Conservation (phyloP, 1,140 invertebrate species). For the Brachionus angularis region DNA sequence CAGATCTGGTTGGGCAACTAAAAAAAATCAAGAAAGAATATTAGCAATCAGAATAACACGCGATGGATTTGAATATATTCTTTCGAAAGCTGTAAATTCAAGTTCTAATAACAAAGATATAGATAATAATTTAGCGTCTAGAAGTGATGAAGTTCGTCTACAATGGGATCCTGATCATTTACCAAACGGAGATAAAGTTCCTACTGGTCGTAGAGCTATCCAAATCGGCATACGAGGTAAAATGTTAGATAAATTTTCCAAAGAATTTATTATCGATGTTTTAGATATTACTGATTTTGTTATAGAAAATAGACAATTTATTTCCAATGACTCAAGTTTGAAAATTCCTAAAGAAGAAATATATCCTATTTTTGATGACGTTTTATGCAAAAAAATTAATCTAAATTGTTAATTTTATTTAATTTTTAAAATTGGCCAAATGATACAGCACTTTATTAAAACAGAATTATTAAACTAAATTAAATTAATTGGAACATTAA, state of each 20-base stretch:
- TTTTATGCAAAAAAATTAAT: no score
- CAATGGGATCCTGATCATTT: constrained; percentile 57
- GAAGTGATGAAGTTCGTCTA: constrained; percentile 48
- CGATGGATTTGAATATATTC: constrained; percentile 50
- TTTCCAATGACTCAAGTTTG: no score
- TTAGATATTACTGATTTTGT: constrained; percentile 52
- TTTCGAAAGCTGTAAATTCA: constrained; percentile 47
- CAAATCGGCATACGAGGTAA: constrained; percentile 53
- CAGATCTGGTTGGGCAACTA: constrained; percentile 53
- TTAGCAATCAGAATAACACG: constrained; percentile 50
- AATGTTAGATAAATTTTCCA: constrained; percentile 48
- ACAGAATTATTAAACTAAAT: no score
- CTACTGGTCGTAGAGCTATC: constrained; percentile 50
- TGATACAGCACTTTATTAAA: no score
- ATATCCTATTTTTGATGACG: no score
- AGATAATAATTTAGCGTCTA: constrained; percentile 31
- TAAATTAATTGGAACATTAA: no score
- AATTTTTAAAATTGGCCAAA: no score
- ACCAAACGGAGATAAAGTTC: constrained; percentile 46
- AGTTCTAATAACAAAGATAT: constrained; percentile 46
- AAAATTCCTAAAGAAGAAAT: no score
- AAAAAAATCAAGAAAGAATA: constrained; percentile 51
- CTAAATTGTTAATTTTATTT: no score
- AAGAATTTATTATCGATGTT: constrained; percentile 48
- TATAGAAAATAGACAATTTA: no score